Evolutionary conservation across 2,888 invertebrate species (phyloP), one percentile per base, ranked within the genome.

Genomic region (Idaea aversata): DNA sequence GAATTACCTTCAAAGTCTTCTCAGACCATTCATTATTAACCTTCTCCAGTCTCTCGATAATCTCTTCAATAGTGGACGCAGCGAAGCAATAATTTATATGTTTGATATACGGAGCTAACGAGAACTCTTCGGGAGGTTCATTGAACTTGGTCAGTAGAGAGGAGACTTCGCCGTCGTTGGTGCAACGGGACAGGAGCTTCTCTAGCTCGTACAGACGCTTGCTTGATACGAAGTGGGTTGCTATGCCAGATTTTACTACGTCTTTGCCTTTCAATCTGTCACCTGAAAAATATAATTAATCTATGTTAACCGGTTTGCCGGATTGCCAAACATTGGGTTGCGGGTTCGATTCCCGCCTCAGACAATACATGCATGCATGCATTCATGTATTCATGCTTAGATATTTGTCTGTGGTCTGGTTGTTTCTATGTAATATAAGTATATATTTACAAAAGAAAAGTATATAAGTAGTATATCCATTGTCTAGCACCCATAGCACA

Each of bases 161-260:
- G 61, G 92, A 87, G n/a, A 96, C 85, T 69, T 95, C 94, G 1
- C 84, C 77, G 2, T 93, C 90, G 66, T 87, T 93, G 3, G 84
- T 76, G 75, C 93, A 91, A 34, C 94, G 82, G 13, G 89, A 88
- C 13, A 97, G 79, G 4, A 97, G 88, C 58, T 94, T 88, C 81
- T 96, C 95, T 35, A 98, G 87, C 65, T 94, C 94, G 35, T 93
- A 88, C 0, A 97, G 81, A 72, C 95, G 93, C 63, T 93, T 90
- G 76, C 95, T 95, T 5, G 95, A 93, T 25, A 96, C 94, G 80
- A 94, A 98, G 88, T 99, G 99, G 4, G 99, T 99, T 0, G 99
- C 99, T 67, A 99, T 95, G 4, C 99, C 99, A 1, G 98, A 95
- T 82, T 96, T 96, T 0, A 96, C 92, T 4, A 98, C 96, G 86